A percentile compares a stretch with the other conserved stretches of the same genome.
These are phyloP conservation scores for Carduelis carduelis DNA, from an alignment of 2,797 vertebrate species.

Conservation along the genomic window DNA sequence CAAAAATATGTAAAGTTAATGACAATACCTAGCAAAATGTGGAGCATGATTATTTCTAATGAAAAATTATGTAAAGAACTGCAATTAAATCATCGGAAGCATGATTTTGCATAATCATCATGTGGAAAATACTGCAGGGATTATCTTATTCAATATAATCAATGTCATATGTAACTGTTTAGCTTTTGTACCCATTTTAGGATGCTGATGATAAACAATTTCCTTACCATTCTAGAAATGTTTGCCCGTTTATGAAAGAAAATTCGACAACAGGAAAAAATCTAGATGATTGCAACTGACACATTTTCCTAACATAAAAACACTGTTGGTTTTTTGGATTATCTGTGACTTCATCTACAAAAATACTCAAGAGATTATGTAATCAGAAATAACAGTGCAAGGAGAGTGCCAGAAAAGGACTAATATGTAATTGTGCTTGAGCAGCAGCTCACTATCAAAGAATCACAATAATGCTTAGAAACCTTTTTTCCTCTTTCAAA, in stretches of 20 bases:
- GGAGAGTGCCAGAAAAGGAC: not conserved
- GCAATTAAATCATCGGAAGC: constrained; percentile 24
- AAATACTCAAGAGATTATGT: constrained; percentile 3
- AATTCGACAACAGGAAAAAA: constrained; percentile 17
- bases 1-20: constrained; percentile 16
- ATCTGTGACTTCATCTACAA: constrained; percentile 12
- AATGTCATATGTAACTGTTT: constrained; percentile 1
- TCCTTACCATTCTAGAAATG: constrained; percentile 21
- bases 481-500: not conserved
- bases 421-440: not conserved
- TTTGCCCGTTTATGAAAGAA: constrained; percentile 25
- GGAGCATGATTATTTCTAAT: not conserved
- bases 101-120: constrained; percentile 5
- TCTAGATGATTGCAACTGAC: constrained; percentile 4
- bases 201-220: constrained; percentile 32
- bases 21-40: constrained; percentile 17
- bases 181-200: constrained; percentile 16
- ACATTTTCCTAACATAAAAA: constrained; percentile 22
- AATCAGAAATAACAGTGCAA: not conserved
- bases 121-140: constrained; percentile 4
- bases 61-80: constrained; percentile 10
- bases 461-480: not conserved
- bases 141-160: constrained; percentile 3
- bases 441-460: not conserved
- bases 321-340: not conserved